Conservation (phyloP, 2,113 vertebrate genomes). For the Puntigrus tetrazona region DNA sequence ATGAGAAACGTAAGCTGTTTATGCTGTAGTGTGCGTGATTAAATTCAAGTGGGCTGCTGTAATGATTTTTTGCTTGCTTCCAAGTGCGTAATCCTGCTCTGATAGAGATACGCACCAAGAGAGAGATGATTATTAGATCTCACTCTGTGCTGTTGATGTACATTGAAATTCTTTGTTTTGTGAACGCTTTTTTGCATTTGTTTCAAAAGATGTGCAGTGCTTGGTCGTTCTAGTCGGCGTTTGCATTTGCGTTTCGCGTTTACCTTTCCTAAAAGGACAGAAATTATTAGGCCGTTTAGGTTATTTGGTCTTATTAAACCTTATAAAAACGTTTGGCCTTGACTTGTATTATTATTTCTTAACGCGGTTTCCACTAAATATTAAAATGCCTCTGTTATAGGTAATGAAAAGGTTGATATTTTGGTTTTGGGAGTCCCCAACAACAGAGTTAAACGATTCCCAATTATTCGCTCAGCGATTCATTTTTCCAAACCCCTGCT, state of each 20-base stretch:
- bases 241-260: neutral
- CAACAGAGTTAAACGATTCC: too few relatives aligned
- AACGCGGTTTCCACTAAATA: neutral
- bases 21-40: conserved; percentile 49
- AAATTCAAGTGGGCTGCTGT: conserved; percentile 41
- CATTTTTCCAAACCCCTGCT: too few relatives aligned
- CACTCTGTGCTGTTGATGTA: conserved; percentile 32
- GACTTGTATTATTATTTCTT: too few relatives aligned
- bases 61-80: conserved; percentile 42
- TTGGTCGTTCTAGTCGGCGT: neutral
- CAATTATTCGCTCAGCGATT: too few relatives aligned
- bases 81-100: conserved; percentile 42
- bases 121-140: conserved; percentile 49
- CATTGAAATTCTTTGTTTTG: neutral
- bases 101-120: conserved; percentile 50
- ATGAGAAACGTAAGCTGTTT: conserved; percentile 60
- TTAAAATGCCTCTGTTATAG: too few relatives aligned
- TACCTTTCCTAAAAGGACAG: too few relatives aligned
- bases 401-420: too few relatives aligned
- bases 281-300: too few relatives aligned
- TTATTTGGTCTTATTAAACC: too few relatives aligned
- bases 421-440: too few relatives aligned
- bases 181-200: conserved; percentile 31
- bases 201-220: conserved; percentile 18
- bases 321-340: too few relatives aligned